Base-by-base conservation (phyloP, 1,140 invertebrate genomes). In the Aculops lycopersici region DNA sequence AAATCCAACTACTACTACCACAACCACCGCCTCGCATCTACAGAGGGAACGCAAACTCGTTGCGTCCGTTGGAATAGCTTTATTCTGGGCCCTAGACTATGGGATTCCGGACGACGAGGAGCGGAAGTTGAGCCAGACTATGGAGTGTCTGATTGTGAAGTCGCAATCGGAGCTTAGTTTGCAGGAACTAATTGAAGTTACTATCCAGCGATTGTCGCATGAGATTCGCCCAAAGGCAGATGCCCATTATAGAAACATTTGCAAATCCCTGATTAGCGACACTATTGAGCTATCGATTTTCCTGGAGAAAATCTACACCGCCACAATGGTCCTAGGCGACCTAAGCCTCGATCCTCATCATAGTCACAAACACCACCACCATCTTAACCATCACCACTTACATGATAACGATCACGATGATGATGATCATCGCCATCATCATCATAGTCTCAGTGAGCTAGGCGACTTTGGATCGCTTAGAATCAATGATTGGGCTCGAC, bases 81-180 rank as follows among this genome's bases (percentile, higher is more conserved):
- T 88, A 41, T 88, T 75, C 58, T 65, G 69, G 44, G 77, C 79
- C n/a, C 58, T 88, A 50, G 80, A 84, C 56, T 81, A 71, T 60
- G 72, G 74, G 45, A 58, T 79, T 51, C 63, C 65, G 37, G 70
- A 72, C 47, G 70, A 75, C 43, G 78, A 84, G 55, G 79, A 88
- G 59, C 64, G 71, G 43, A 65, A 70, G 46, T 68, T 90, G 42
- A 77, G 74, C 47, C 66, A 70, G 13, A 74, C 80, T 49, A 63
- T 90, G 36, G 77, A 81, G 55, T 61, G 65, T 20, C 66, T 88
- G 13, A 77, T 90, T 47, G 71, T 31, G 8, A n/a, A 8, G 24
- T 31, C 70, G 45, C 63, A 36, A 31, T 8, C n/a, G 24, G 24
- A 8, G 8, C 24, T 31, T 8, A 8, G 8, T 8, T 31, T 31